Evolutionary conservation across 2,888 invertebrate species (phyloP), one percentile per base, ranked within the genome.

Genomic region (Limnephilus marmoratus): DNA sequence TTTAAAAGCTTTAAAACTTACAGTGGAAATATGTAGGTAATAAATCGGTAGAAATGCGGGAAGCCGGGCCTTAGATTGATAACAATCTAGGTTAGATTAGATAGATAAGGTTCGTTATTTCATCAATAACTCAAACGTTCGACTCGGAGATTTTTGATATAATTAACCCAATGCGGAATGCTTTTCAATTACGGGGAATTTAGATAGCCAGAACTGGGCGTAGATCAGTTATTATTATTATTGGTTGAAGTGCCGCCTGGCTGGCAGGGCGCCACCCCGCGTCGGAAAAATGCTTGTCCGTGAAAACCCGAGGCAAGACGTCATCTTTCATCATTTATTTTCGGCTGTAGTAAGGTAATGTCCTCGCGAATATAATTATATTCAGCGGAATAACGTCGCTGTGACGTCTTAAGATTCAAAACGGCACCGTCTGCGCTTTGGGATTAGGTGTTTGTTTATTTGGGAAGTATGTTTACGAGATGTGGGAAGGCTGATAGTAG

Each of bases 281-380:
- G 86, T 45, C 41, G 45, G 5, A n/a, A 49, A 49, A 86, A 49
- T 86, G 86, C n/a, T 49, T 45, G 86, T 45, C 86, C 86, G 45
- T 49, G 86, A 86, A 49, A 86, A 41, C n/a, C 45, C 49, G 86
- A 24, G 24, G 85, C 49, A 18, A 34, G 83, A 86, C 86, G 86
- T 86, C 86, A 49, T 45, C 45, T 45, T 45, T 45, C 45, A 49
- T 86, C 24, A 86, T 86, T 45, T 86, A 86, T 86, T 86, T 86
- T 45, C 29, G 86, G 86, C 86, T 37, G n/a, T 86, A 13, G 83
- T 45, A 86, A 37, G 68, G 7, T 45, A 86, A 86, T 86, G 86
- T 86, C 86, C 86, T 49, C 86, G 86, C n/a, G 24, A 86, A 86
- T 13, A 41, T 86, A 86, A 41, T 68, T 68, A 68, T 29, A 45